Conservation (phyloP, 2,888 invertebrate species). For the Antheraea yamamai region DNA sequence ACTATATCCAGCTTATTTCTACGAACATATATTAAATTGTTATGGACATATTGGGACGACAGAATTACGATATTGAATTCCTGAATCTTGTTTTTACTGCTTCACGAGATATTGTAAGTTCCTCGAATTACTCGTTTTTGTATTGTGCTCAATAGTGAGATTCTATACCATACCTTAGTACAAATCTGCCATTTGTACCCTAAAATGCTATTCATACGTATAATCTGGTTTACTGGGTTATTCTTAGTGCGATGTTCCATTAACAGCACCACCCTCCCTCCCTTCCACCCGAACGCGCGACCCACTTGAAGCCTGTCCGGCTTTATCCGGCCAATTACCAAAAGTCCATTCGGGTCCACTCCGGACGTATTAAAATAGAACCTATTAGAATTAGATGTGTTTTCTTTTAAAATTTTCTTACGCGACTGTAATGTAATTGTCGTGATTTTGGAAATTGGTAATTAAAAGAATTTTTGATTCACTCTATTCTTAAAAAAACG, state of each 20-base stretch:
- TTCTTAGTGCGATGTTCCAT: constrained; percentile 22
- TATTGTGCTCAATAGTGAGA: too few species aligned
- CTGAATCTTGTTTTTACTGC: too few species aligned
- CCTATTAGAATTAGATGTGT: not conserved
- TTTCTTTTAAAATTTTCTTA: not conserved
- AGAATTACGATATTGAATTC: too few species aligned
- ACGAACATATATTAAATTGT: too few species aligned
- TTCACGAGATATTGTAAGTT: too few species aligned
- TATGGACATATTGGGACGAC: too few species aligned
- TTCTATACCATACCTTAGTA: not conserved
- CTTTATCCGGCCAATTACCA: constrained; percentile 36
- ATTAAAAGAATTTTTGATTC: too few species aligned
- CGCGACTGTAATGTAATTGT: not conserved
- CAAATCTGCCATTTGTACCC: not conserved
- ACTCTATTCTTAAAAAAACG: too few species aligned
- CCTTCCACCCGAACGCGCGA: constrained; percentile 19
- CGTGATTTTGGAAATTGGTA: not conserved
- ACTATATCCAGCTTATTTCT: too few species aligned
- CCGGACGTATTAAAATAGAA: not conserved
- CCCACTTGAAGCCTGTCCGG: constrained; percentile 29
- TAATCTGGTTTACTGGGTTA: constrained; percentile 21
- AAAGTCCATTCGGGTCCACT: constrained; percentile 17
- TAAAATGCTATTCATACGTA: constrained; percentile 17
- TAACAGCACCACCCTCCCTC: not conserved
- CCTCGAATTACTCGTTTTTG: too few species aligned